Percentiles rank a stretch among this genome's conserved stretches.
Evolutionary conservation across 2,113 vertebrate species (phyloP).

Genomic region (Bos taurus): ARS-UCD2.0 NC_037346.1:58206501-58207000

Average conservation of each 20-base stretch:
- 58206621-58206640: not conserved
- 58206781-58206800: conserved; percentile 1
- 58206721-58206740: conserved; percentile 42
- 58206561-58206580: not conserved
- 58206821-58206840: not conserved
- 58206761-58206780: conserved; percentile 20
- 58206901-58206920: not conserved
- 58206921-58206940: not conserved
- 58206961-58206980: not conserved
- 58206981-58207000: not conserved
- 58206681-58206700: conserved; percentile 20
- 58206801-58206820: not conserved
- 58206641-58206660: not conserved
- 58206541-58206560: not conserved
- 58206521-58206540: not conserved
- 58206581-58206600: not conserved
- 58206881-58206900: not conserved
- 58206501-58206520: not conserved
- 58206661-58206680: not conserved
- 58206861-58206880: not conserved
- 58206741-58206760: conserved; percentile 44
- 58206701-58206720: conserved; percentile 1
- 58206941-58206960: not conserved
- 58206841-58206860: not conserved
- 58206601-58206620: conserved; percentile 25